Evolutionary conservation across 2,797 vertebrate genomes (phyloP).

Genomic region (Xenops minutus): DNA sequence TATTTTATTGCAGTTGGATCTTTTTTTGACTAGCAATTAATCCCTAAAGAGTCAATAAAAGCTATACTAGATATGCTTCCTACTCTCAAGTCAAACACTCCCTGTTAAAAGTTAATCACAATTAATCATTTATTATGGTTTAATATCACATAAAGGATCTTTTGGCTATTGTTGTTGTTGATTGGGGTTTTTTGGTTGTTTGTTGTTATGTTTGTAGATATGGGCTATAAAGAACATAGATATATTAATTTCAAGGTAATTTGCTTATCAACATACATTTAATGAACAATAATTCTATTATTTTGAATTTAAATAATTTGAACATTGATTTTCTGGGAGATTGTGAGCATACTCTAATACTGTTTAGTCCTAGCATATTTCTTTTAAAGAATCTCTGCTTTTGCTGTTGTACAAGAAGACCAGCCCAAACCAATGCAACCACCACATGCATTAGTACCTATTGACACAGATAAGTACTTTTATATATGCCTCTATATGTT

Average conservation of each 20-base stretch:
- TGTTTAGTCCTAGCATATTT: not conserved
- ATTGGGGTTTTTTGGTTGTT: too few species aligned
- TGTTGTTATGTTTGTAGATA: not conserved
- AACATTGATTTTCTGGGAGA: not conserved
- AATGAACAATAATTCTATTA: not conserved
- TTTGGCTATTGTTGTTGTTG: not conserved
- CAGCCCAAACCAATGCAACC: not conserved
- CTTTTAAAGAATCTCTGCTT: not conserved
- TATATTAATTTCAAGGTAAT: not conserved
- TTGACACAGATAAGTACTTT: not conserved
- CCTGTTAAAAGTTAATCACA: not conserved
- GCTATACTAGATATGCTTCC: not conserved
- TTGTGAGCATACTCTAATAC: not conserved
- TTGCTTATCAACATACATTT: not conserved
- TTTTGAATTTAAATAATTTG: not conserved
- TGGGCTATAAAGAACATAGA: rapidly evolving
- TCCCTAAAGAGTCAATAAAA: not conserved
- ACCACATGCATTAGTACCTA: not conserved
- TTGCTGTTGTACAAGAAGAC: not conserved
- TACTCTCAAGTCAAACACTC: not conserved
- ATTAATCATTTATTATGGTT: not conserved
- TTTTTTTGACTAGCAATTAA: not conserved
- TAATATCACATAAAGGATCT: not conserved
- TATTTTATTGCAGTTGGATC: not conserved
- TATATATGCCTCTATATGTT: not conserved